Base-by-base conservation (phyloP, 1,140 invertebrate species). In the Drosophila repletoides region DNA sequence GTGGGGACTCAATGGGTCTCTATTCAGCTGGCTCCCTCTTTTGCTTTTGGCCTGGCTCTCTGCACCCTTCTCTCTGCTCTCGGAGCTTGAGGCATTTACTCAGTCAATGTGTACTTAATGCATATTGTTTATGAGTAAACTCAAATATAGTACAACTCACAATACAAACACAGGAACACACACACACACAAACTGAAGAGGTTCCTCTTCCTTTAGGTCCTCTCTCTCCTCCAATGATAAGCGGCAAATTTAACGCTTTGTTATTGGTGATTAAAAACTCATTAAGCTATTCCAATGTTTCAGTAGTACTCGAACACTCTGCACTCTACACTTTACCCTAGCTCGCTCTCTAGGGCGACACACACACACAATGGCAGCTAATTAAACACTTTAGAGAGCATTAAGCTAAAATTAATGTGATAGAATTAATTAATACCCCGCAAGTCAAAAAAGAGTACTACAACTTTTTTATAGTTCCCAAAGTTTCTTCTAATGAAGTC, bases 251-350 rank as follows among this genome's bases (percentile, higher is more conserved):
- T 55, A 53, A 53, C 66, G 41, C 49, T 65, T 73, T 59, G 46
- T 65, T 70, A 53, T 63, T 58, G 80, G 75, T 84, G 80, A 84
- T 84, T 84, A 86, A 80, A 76, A 84, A 86, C 45, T 58, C 80
- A 84, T 84, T 86, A 71, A 36, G 60, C 53, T 66, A 7, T 12
- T 5, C 29, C 19, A 28, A 28, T 52, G 26, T 33, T 56, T 45
- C 9, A 77, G 74, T n/a, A n/a, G n/a, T n/a, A n/a, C 7, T 55
- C 21, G 10, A 14, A 22, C n/a, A n/a, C 21, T 10, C 21, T 19
- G 6, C 70, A 51, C 58, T 83, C 65, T 29, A 63, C 49, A 49
- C 63, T 66, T 45, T 40, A 48, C 5, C 26, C 19, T 24, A 2
- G 53, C 26, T 10, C n/a, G n/a, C n/a, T n/a, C n/a, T n/a, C 9